Evolutionary conservation across 2,113 vertebrate species (phyloP).

Genomic region (Scytalopus superciliaris): DNA sequence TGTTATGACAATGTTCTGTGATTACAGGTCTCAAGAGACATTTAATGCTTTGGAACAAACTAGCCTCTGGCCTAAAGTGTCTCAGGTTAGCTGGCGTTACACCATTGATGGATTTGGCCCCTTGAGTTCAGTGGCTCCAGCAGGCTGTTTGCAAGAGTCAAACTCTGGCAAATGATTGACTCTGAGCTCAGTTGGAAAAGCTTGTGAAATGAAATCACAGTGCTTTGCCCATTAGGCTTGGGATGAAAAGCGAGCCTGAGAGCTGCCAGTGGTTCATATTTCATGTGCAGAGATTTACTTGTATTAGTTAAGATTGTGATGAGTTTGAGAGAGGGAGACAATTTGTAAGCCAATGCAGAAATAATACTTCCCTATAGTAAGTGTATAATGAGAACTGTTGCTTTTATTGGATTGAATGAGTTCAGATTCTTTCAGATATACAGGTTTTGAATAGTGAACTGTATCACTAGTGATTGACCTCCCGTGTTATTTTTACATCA

Average conservation of each 20-base stretch:
- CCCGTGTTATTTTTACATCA: conserved; percentile 45
- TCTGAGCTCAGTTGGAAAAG: conserved; percentile 65
- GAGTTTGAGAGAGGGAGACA: conserved; percentile 54
- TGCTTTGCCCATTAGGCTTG: conserved; percentile 52
- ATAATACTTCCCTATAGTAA: conserved; percentile 62
- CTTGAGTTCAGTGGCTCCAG: conserved; percentile 14
- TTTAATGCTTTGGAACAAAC: conserved; percentile 13
- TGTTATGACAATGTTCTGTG: conserved; percentile 4
- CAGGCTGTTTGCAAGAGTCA: conserved; percentile 50
- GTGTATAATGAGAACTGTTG: conserved; percentile 48
- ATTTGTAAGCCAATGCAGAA: conserved; percentile 55
- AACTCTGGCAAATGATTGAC: conserved; percentile 26
- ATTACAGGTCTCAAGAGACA: not conserved
- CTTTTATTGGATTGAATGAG: conserved; percentile 52
- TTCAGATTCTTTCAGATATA: conserved; percentile 37
- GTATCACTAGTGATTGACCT: conserved; percentile 22
- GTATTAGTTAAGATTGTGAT: conserved; percentile 49
- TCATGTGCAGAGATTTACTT: conserved; percentile 59
- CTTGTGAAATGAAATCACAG: conserved; percentile 62
- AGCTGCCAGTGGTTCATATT: conserved; percentile 65
- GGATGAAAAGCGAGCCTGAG: conserved; percentile 58
- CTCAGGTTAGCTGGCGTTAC: not conserved
- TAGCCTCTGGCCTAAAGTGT: not conserved
- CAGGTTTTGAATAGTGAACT: conserved; percentile 9
- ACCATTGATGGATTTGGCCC: conserved; percentile 25